phyloP scores from a whole-genome alignment of 2,797 vertebrate genomes.

The Brachyrhaphis roseni region DNA sequence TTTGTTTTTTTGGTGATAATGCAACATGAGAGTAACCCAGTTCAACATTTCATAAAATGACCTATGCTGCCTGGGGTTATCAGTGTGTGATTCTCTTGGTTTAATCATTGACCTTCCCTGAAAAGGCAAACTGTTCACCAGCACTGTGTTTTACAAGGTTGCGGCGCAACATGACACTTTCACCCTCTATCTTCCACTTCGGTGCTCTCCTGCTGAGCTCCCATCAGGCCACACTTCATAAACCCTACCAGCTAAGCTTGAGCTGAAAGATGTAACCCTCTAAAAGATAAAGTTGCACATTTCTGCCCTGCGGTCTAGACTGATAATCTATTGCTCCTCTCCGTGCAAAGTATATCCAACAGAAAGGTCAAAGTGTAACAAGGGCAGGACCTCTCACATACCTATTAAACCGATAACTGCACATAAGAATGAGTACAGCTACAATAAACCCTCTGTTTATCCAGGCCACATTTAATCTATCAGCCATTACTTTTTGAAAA shows the following conservation, averaged over 20 bases:
- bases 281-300: slow-evolving; percentile 1
- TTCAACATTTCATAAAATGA: background rate
- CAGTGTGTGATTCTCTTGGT: background rate
- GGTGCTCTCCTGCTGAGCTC: slow-evolving; percentile 28
- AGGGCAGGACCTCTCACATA: slow-evolving; percentile 29
- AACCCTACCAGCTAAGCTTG: background rate
- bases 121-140: slow-evolving; percentile 28
- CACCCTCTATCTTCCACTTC: slow-evolving; percentile 36
- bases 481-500: slow-evolving; percentile 19
- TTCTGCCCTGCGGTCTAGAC: slow-evolving; percentile 9
- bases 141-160: slow-evolving; percentile 37
- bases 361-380: slow-evolving; percentile 30
- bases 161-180: slow-evolving; percentile 56
- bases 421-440: slow-evolving; percentile 14
- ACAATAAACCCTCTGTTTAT: slow-evolving; percentile 25
- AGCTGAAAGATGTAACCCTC: background rate
- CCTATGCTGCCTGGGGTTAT: background rate
- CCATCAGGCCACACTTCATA: background rate
- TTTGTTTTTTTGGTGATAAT: background rate
- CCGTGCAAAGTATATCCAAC: slow-evolving; percentile 15
- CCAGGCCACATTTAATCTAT: slow-evolving; percentile 7
- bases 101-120: slow-evolving; percentile 63
- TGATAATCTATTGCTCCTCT: slow-evolving; percentile 1
- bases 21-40: background rate
- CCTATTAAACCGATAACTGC: slow-evolving; percentile 25